Base-by-base conservation (phyloP, 1,140 invertebrate species). In the Ips typographus region DNA sequence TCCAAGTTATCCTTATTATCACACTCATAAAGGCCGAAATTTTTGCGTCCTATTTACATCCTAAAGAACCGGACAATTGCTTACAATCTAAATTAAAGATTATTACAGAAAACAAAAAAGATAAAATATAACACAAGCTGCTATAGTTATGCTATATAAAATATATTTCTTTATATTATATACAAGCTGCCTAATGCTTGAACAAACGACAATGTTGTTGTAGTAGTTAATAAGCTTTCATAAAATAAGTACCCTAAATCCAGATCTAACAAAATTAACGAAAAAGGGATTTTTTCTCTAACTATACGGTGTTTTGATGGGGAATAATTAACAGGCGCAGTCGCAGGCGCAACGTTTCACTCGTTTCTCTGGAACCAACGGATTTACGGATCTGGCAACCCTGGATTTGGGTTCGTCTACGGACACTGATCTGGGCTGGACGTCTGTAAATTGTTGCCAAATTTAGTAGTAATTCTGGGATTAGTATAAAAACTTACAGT, bases 281-380 rank as follows among this genome's bases (percentile, higher is more conserved):
- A 49, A 49, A 49, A 8, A 49, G 6, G 44, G 6, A 49, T 49
- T 8, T 3, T 49, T 49, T 49, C 22, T 22, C 22, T 22, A 22
- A 22, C 44, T 49, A 8, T 49, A 3, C 7, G 2, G 44, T 49
- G 44, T 22, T 3, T 49, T 49, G 22, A 49, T 8, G 44, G 6
- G 7, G 3, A 22, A 22, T 22, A 6, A 8, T 49, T 71, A 71
- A 36, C 85, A 86, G 44, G 82, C 82, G 75, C 86, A 88, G 76
- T 87, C 85, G 76, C 87, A 88, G 65, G 84, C 82, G 74, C 85
- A 86, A 73, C 85, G 85, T 76, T 86, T 87, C 64, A 88, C 83
- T 73, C 86, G 82, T 71, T 86, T 86, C 79, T 77, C 41, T 79
- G 69, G 36, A 78, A 63, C 38, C 4, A 70, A 40, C 3, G 68